Evolutionary conservation across 2,888 invertebrate species (phyloP).

Genomic region (Lithophane leautieri): DNA sequence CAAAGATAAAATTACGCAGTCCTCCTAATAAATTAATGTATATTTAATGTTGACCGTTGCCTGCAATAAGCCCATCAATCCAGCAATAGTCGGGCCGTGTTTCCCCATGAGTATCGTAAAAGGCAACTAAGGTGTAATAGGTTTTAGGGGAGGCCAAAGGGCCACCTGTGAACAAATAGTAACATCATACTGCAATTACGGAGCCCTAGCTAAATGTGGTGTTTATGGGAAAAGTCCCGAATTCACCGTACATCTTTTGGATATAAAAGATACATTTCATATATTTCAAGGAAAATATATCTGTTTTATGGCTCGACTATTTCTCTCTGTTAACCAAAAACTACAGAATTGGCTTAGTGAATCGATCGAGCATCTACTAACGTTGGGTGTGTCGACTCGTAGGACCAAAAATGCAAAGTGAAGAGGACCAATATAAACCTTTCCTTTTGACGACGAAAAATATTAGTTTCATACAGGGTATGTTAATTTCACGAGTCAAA

Average conservation of each 20-base stretch:
- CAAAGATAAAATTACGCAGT: slow-evolving; percentile 23
- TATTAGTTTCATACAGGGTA: slow-evolving; percentile 47
- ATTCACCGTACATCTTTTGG: background rate
- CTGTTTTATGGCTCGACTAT: background rate
- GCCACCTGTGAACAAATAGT: slow-evolving; percentile 57
- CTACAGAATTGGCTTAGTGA: background rate
- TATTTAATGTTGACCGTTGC: slow-evolving; percentile 58
- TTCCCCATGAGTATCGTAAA: slow-evolving; percentile 59
- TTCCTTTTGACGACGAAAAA: slow-evolving; percentile 29
- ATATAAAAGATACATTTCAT: background rate
- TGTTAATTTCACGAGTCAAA: slow-evolving; percentile 60
- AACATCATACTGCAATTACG: slow-evolving; percentile 57
- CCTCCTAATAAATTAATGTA: slow-evolving; percentile 60
- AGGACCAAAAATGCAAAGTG: background rate
- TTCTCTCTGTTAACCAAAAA: background rate
- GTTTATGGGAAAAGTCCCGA: slow-evolving; percentile 33
- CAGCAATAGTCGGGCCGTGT: slow-evolving; percentile 41
- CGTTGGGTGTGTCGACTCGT: background rate
- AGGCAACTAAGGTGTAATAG: slow-evolving; percentile 58
- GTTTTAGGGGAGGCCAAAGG: slow-evolving; percentile 44
- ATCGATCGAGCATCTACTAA: background rate
- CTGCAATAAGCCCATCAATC: slow-evolving; percentile 57
- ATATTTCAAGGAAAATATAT: background rate
- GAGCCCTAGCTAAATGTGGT: slow-evolving; percentile 40
- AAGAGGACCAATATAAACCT: background rate